phyloP scores from a whole-genome alignment of 2,797 vertebrate species.

The Crax fasciolata region DNA sequence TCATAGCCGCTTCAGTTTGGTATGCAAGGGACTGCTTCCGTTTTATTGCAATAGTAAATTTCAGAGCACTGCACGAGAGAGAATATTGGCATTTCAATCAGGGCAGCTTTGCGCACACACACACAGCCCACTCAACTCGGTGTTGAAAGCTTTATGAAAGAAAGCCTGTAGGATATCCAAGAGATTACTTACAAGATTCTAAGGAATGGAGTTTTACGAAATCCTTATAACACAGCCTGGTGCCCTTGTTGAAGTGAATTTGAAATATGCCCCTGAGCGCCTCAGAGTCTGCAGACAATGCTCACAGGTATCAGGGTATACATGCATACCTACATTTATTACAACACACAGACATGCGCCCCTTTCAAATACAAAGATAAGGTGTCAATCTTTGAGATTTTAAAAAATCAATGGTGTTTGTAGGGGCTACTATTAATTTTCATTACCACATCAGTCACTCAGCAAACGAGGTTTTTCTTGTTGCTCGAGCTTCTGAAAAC shows the following conservation, averaged over 20 bases:
- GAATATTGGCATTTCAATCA: slow-evolving; percentile 79
- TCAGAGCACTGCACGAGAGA: slow-evolving; percentile 37
- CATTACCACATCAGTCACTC: slow-evolving; percentile 36
- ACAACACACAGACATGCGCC: neutral
- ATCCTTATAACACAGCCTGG: slow-evolving; percentile 59
- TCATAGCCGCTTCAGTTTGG: slow-evolving; percentile 22
- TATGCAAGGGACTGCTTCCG: slow-evolving; percentile 38
- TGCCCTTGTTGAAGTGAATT: slow-evolving; percentile 61
- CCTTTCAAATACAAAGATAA: slow-evolving; percentile 5
- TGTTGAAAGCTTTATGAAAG: slow-evolving; percentile 77
- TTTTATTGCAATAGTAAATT: slow-evolving; percentile 79
- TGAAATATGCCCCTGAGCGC: slow-evolving; percentile 68
- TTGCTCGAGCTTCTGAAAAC: slow-evolving; percentile 44
- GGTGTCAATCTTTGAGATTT: slow-evolving; percentile 25
- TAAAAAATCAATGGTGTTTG: slow-evolving; percentile 19
- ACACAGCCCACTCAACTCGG: neutral
- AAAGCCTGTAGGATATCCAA: slow-evolving; percentile 68
- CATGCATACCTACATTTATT: slow-evolving; percentile 36
- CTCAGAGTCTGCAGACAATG: slow-evolving; percentile 36
- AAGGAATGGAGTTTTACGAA: slow-evolving; percentile 70
- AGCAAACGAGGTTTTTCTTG: slow-evolving; percentile 42
- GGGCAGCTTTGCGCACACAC: slow-evolving; percentile 3
- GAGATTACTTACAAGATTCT: slow-evolving; percentile 71
- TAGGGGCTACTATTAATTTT: slow-evolving; percentile 22
- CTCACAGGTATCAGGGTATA: slow-evolving; percentile 24